Evolutionary conservation across 2,113 vertebrate species (phyloP), one percentile per base, ranked within the genome.

Genomic region (Lepidothrix coronata): DNA sequence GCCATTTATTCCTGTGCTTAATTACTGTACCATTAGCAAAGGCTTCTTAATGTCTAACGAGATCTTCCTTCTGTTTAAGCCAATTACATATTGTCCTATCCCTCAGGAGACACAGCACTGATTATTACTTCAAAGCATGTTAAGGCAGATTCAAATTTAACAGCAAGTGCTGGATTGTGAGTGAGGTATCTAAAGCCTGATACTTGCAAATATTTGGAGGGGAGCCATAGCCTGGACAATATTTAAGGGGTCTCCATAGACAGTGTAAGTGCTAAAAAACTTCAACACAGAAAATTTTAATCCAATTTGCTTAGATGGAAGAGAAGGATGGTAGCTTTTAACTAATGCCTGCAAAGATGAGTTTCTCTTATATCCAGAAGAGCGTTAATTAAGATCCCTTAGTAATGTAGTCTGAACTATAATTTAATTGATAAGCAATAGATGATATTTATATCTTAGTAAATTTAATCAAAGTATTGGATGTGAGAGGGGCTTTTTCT

Each of bases 41-140:
- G 83, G 52, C 83, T 95, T 93, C 76, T 87, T 81, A 81, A 89
- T 67, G 73, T 84, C 84, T 91, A 92, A 87, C 21, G 14, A 59
- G 79, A 92, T 81, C 61, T 84, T 95, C 75, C 82, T 96, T 92
- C 95, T 91, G 84, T 84, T 95, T 95, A 95, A 95, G 83, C 57
- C 57, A 95, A 87, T 93, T 89, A 89, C 44, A 72, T 67, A 67
- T 68, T 93, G 89, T 87, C 61, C 84, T 84, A 14, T 91, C 20
- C 48, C 59, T 16, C 76, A 52, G 44, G 83, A 93, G 79, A 87
- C 88, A 83, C 39, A 86, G 48, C 65, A 81, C 73, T 12, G 6
- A 87, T 92, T 92, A 91, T 81, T 91, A 80, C 89, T 92, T 92
- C 87, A 77, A 95, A 91, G 76, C 31, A 63, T 27, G 44, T 78